Base-by-base conservation (phyloP, 2,888 invertebrate genomes). In the Meandrusa payeni region DNA sequence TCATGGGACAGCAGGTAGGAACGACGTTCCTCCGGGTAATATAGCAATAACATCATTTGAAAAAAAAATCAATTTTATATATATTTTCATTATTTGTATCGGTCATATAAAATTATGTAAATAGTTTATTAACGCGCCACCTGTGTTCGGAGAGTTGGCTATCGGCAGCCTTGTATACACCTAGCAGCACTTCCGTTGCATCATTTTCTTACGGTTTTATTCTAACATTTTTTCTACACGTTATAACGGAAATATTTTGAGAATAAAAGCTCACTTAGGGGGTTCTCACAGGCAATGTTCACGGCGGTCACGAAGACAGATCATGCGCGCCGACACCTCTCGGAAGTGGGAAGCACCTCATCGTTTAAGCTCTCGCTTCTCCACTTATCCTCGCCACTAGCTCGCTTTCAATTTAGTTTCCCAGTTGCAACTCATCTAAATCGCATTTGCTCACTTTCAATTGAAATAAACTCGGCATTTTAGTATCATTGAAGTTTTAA, bases 241-340 rank as follows among this genome's bases (percentile, higher is more conserved):
- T n/a, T n/a, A n/a, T n/a, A 15, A 15, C 15, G 15, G 4, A 15
- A 15, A 15, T 4, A 15, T 15, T 15, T 15, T 15, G 1, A 24
- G 24, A 3, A 24, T 2, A 23, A 23, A 23, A 2, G 2, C 23
- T 4, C 9, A 24, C 9, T 24, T n/a, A 24, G 9, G 2, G n/a
- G 2, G n/a, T 24, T 27, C 27, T 28, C 27, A 12, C 13, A 37
- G 31, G 24, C 17, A n/a, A 29, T 43, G 37, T 43, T 43, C 41
- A 31, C 43, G 28, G 27, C 41, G 17, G 31, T 28, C 36, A 9
- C 32, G 26, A 23, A 45, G 34, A 27, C 48, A 36, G 42, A 41
- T 50, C 43, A 43, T 52, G 45, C 44, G 44, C 47, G 43, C 19
- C 36, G 36, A 29, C 28, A 23, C 17, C 24, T 36, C 42, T 12